Conservation (phyloP, 2,888 invertebrate species). For the Dorcus parallelipipedus region DNA sequence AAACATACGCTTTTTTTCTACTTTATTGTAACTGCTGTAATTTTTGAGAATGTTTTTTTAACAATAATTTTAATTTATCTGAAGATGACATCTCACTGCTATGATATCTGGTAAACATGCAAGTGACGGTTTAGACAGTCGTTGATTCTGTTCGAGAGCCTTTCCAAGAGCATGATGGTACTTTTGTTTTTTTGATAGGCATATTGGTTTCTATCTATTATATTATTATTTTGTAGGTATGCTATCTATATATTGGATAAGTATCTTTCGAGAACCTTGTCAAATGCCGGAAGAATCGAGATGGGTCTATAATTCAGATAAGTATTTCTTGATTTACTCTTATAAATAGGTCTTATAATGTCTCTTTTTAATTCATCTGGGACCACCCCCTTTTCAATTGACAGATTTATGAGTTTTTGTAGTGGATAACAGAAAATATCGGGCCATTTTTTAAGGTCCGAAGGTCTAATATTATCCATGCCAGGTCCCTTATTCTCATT, state of each 20-base stretch:
- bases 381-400: neutral
- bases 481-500: neutral
- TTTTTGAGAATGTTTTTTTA: no score
- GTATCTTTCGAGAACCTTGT: neutral
- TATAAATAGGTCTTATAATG: neutral
- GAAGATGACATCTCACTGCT: no score
- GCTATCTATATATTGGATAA: neutral
- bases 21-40: no score
- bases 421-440: neutral
- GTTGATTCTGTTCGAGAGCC: neutral
- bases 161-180: neutral
- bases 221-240: neutral
- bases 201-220: neutral
- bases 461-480: neutral
- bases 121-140: no score
- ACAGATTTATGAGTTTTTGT: neutral
- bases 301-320: slow-evolving; percentile 1
- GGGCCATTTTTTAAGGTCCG: neutral
- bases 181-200: neutral
- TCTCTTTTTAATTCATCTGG: neutral
- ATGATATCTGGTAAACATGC: no score
- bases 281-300: neutral
- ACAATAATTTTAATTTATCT: no score
- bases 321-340: neutral
- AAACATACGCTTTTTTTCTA: no score